Evolutionary conservation across 2,113 vertebrate genomes (phyloP).

Genomic region (Pterophyllum scalare): DNA sequence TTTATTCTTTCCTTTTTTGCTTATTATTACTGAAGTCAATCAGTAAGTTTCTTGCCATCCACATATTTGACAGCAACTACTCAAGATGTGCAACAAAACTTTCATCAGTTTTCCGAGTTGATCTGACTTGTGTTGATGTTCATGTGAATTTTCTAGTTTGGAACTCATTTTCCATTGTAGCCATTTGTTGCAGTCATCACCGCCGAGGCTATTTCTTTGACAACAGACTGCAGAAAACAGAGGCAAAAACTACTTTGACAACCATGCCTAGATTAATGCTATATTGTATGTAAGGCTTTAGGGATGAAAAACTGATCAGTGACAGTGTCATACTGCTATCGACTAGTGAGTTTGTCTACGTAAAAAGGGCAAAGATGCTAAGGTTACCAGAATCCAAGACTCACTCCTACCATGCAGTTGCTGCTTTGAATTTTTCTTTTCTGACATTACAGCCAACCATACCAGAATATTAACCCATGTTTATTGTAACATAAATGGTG

Average conservation of each 20-base stretch:
- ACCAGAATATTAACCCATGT: too few species aligned
- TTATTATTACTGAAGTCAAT: too few species aligned
- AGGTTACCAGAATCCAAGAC: background rate
- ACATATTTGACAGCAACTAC: background rate
- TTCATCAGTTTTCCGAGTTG: background rate
- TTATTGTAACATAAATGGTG: too few species aligned
- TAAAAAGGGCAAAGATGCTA: background rate
- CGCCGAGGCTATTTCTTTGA: background rate
- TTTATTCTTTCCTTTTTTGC: too few species aligned
- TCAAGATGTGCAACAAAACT: background rate
- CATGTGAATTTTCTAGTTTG: background rate
- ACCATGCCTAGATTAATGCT: background rate
- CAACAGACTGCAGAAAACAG: too few species aligned
- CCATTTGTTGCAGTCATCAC: background rate
- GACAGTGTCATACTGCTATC: background rate
- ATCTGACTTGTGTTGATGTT: too few species aligned
- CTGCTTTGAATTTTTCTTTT: too few species aligned
- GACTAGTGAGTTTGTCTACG: background rate
- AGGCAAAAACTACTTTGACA: background rate
- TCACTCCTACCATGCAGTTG: too few species aligned
- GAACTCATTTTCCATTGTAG: background rate
- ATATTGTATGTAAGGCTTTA: background rate
- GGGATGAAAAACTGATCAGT: background rate
- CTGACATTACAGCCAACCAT: too few species aligned
- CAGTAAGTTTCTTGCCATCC: too few species aligned